Conservation (phyloP, 1,140 invertebrate genomes). For the Ladona fulva region DNA sequence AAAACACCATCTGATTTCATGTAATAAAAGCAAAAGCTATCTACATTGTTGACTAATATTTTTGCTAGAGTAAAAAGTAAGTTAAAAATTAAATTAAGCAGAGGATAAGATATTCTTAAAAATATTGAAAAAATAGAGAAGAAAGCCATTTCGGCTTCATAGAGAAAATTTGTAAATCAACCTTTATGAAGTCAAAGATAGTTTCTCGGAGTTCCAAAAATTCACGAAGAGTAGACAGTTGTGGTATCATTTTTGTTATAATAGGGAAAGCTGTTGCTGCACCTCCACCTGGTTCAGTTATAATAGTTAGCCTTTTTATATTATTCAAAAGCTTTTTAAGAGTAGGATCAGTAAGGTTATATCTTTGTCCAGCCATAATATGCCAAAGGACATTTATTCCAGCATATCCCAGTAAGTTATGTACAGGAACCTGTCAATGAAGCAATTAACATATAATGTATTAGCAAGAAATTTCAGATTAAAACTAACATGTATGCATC, state of each 20-base stretch:
- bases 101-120: no score
- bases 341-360: neutral
- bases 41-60: no score
- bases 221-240: neutral
- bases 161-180: neutral
- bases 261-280: neutral
- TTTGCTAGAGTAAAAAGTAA: no score
- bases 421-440: slow-evolving; percentile 22
- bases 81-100: no score
- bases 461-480: neutral
- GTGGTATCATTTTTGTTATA: neutral
- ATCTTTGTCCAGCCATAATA: slow-evolving; percentile 21
- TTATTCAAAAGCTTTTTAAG: neutral
- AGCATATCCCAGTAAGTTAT: slow-evolving; percentile 21
- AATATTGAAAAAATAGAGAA: no score
- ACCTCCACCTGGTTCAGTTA: neutral
- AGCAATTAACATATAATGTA: neutral
- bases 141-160: no score
- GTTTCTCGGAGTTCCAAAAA: neutral
- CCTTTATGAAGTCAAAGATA: neutral
- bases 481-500: neutral
- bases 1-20: no score
- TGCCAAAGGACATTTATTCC: slow-evolving; percentile 26
- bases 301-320: neutral
- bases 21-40: no score